These are phyloP conservation scores for Psittacus erithacus DNA, from an alignment of 2,113 vertebrate species.

Conservation along the genomic window DNA sequence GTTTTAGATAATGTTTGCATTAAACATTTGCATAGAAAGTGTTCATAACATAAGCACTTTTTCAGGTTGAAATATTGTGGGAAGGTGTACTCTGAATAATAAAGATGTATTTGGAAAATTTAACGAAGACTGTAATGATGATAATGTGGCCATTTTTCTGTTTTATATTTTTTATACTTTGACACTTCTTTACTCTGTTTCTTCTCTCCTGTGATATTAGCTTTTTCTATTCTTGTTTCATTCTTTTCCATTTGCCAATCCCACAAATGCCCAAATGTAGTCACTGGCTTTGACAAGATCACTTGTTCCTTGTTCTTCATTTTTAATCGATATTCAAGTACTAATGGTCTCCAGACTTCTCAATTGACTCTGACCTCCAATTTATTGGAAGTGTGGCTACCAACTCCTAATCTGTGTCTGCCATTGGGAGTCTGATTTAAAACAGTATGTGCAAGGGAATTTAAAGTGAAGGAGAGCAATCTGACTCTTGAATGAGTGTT, in stretches of 20 bases:
- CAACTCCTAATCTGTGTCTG: background rate
- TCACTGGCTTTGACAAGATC: background rate
- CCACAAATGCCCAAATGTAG: background rate
- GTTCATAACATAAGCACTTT: background rate
- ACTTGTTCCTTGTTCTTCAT: background rate
- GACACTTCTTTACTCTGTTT: background rate
- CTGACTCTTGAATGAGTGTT: background rate
- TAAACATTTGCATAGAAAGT: background rate
- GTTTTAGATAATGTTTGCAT: background rate
- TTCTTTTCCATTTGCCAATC: background rate
- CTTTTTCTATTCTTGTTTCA: background rate
- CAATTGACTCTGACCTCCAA: background rate
- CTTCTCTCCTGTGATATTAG: background rate
- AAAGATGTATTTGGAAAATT: background rate
- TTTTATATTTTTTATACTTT: background rate
- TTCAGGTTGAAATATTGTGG: background rate
- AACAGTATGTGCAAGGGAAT: background rate
- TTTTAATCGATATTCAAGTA: background rate
- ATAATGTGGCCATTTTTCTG: background rate
- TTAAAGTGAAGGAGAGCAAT: background rate
- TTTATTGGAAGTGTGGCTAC: background rate
- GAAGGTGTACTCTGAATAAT: background rate
- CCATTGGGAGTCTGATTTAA: background rate
- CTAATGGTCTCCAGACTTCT: background rate
- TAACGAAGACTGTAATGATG: background rate